Evolutionary conservation across 2,888 invertebrate species (phyloP).

Genomic region (Oligia strigilis): DNA sequence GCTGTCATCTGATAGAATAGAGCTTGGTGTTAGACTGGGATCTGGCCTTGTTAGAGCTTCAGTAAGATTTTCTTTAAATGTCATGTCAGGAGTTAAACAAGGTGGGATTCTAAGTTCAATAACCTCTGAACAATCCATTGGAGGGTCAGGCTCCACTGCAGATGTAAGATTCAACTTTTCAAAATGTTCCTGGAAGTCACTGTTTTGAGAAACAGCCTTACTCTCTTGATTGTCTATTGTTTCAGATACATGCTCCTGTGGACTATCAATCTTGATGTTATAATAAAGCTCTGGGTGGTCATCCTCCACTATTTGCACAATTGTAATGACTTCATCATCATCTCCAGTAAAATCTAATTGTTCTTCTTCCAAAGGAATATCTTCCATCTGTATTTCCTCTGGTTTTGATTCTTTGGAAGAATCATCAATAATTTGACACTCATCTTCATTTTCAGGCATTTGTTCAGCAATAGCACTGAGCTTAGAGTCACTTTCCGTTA

Average conservation of each 20-base stretch:
- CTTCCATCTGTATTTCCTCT: constrained; percentile 65
- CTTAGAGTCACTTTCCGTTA: constrained; percentile 55
- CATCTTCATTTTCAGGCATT: constrained; percentile 48
- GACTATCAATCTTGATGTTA: constrained; percentile 83
- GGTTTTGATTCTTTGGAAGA: constrained; percentile 53
- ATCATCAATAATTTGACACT: constrained; percentile 49
- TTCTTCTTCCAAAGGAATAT: constrained; percentile 77
- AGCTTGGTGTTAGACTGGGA: constrained; percentile 87
- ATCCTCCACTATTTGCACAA: constrained; percentile 89
- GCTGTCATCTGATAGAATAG: constrained; percentile 87
- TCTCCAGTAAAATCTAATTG: constrained; percentile 81
- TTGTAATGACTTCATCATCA: constrained; percentile 88
- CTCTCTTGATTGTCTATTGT: constrained; percentile 60
- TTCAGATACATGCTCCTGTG: constrained; percentile 70
- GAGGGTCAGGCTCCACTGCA: constrained; percentile 70
- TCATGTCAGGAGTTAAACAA: constrained; percentile 78
- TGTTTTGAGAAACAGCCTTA: constrained; percentile 71
- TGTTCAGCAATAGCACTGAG: constrained; percentile 45
- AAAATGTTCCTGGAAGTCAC: constrained; percentile 85
- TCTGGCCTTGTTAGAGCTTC: constrained; percentile 81
- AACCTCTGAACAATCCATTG: constrained; percentile 78
- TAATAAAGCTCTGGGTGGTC: constrained; percentile 85
- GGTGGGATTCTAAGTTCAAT: constrained; percentile 73
- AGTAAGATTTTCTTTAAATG: constrained; percentile 75
- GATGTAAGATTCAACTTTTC: constrained; percentile 80